These are phyloP conservation scores for Brachyhypopomus gauderio DNA, from an alignment of 2,113 vertebrate species.

Conservation along the genomic window DNA sequence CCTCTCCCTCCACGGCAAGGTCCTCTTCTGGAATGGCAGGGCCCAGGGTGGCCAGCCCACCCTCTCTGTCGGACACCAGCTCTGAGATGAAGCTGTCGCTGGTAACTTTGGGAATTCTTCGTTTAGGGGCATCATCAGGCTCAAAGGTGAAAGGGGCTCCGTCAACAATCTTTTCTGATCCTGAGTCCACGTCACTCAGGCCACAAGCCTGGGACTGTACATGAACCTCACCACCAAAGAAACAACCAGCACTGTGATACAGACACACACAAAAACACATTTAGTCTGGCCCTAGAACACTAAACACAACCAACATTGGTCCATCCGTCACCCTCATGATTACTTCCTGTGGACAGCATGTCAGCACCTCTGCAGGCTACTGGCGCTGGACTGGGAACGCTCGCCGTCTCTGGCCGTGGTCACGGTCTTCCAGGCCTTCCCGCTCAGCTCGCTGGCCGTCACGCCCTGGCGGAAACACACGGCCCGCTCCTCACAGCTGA, in stretches of 20 bases:
- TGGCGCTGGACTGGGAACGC: conserved; percentile 81
- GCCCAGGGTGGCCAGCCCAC: neutral
- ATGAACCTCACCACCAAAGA: conserved; percentile 88
- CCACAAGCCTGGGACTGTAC: conserved; percentile 69
- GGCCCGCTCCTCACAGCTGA: conserved; percentile 82
- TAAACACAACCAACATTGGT: no score
- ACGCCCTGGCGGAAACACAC: conserved; percentile 92
- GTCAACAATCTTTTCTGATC: conserved; percentile 64
- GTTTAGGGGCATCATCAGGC: conserved; percentile 53
- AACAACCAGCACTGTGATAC: conserved; percentile 86
- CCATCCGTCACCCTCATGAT: neutral
- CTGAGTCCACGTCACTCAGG: conserved; percentile 78
- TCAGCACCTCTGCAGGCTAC: conserved; percentile 86
- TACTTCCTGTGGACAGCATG: neutral
- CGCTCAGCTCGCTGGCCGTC: conserved; percentile 90
- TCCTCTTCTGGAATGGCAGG: conserved; percentile 65
- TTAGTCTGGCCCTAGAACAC: no score
- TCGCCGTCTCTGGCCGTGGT: conserved; percentile 80
- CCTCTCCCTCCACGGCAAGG: neutral
- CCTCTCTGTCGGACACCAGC: conserved; percentile 73
- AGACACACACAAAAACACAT: neutral
- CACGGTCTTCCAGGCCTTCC: conserved; percentile 91
- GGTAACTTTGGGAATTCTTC: conserved; percentile 76
- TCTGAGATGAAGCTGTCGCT: conserved; percentile 82
- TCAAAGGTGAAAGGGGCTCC: conserved; percentile 38